These are phyloP conservation scores for Tridacna crocea DNA, from an alignment of 2,888 invertebrate genomes.

Conservation along the genomic window DNA sequence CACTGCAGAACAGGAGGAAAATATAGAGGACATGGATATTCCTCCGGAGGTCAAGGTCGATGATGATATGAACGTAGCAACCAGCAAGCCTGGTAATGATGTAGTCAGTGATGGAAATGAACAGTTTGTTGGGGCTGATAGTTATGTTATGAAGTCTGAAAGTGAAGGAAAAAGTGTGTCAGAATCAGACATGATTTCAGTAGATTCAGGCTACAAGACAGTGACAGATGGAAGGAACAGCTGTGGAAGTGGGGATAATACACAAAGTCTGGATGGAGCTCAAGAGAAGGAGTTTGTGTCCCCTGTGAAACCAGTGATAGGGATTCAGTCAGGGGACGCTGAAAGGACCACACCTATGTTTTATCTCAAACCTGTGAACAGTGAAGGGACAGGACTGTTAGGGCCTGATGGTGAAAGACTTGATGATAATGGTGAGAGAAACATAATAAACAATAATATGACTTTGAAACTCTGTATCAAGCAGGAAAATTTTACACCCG, in stretches of 20 bases:
- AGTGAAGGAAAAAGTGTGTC: slow-evolving; percentile 8
- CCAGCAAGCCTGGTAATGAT: background rate
- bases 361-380: slow-evolving; percentile 81
- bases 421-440: slow-evolving; percentile 77
- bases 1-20: slow-evolving; percentile 71
- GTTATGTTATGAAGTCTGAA: background rate
- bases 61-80: slow-evolving; percentile 1
- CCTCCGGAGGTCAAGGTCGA: slow-evolving; percentile 2
- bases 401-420: slow-evolving; percentile 76
- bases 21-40: slow-evolving; percentile 47
- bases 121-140: background rate
- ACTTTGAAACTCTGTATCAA: background rate
- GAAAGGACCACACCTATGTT: slow-evolving; percentile 78
- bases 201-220: slow-evolving; percentile 43
- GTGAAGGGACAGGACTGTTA: slow-evolving; percentile 76
- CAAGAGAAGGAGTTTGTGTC: slow-evolving; percentile 39
- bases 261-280: background rate
- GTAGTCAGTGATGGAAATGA: background rate
- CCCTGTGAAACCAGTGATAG: slow-evolving; percentile 59
- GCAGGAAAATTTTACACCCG: too few species aligned
- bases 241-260: background rate
- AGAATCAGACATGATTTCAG: slow-evolving; percentile 16
- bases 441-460: background rate
- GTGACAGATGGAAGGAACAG: slow-evolving; percentile 25
- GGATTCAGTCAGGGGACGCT: slow-evolving; percentile 71